Base-by-base conservation (phyloP, 1,140 invertebrate species). In the Camponotus floridanus region DNA sequence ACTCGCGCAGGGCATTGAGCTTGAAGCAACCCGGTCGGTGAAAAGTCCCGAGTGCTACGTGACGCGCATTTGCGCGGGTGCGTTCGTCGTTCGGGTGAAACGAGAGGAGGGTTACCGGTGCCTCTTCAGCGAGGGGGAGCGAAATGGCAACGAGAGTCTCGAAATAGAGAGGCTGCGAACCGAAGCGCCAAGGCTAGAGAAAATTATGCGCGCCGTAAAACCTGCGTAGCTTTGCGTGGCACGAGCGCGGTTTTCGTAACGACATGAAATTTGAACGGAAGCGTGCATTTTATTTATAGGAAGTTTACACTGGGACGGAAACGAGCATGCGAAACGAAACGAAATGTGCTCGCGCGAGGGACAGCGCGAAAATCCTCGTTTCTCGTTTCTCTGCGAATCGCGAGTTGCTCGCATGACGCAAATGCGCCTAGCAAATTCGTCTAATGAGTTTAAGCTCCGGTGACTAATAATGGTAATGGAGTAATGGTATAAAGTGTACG, bases 101-200 rank as follows among this genome's bases (percentile, higher is more conserved):
- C 68, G 67, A 84, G 74, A 79, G 64, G 62, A 64, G 74, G 42
- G 45, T 76, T 57, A 39, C 5, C 18, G 36, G 51, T 61, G 76
- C 39, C 74, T 71, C 89, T 90, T 76, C 85, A 76, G 79, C 74
- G 76, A 85, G 86, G 86, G 80, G 85, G 79, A 87, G 64, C 15
- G 73, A 73, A 73, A 73, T 61, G 31, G 7, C 48, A 31, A 48
- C 7, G 33, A 18, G 55, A 59, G 11, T 57, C 81, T 62, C 51
- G 80, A 90, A 90, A 90, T 90, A 90, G 89, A 89, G 51, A 81
- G 51, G 33, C 88, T 71, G 81, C 88, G 74, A 81, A 87, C 39
- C 86, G 73, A 62, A 59, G 61, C 62, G 62, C 33, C 76, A 55
- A 74, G 81, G 87, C 64, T 81, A 73, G 87, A 89, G 71, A 74